phyloP scores from a whole-genome alignment of 2,888 invertebrate species.

The Seira sanloemensis region DNA sequence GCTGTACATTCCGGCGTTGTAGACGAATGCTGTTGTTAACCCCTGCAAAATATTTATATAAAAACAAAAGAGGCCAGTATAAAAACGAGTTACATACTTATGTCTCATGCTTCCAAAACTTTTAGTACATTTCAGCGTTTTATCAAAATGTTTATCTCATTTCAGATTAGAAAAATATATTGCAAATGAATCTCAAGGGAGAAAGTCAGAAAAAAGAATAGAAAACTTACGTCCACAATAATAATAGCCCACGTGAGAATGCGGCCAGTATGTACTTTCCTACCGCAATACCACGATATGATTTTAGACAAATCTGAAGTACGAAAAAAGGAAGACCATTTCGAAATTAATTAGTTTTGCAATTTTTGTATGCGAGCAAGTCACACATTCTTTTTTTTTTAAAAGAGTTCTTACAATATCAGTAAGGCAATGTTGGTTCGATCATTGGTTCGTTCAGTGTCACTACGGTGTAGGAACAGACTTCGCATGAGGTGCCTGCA shows the following conservation, averaged over 20 bases:
- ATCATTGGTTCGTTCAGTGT: conserved; percentile 43
- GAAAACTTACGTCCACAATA: conserved; percentile 47
- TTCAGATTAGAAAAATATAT: not conserved
- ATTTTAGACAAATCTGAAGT: conserved; percentile 54
- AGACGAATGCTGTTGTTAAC: conserved; percentile 57
- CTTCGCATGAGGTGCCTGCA: conserved; percentile 46
- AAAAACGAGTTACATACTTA: no score
- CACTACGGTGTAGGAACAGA: conserved; percentile 44
- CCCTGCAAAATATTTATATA: conserved; percentile 58
- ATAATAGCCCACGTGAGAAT: conserved; percentile 50
- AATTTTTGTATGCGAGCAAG: no score
- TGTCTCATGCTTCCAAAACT: no score
- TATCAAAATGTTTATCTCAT: not conserved
- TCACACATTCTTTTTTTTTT: no score
- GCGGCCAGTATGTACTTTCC: conserved; percentile 58
- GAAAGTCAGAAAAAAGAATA: not conserved
- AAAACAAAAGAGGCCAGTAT: no score
- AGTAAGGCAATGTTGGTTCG: conserved; percentile 56
- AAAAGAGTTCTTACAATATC: conserved; percentile 40
- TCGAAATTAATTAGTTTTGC: no score
- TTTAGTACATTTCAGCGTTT: not conserved
- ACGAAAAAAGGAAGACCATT: not conserved
- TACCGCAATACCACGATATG: conserved; percentile 55
- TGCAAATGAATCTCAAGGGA: not conserved
- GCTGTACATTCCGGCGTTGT: conserved; percentile 54